Base-by-base conservation (phyloP, 2,888 invertebrate genomes). In the Graphium colonna region DNA sequence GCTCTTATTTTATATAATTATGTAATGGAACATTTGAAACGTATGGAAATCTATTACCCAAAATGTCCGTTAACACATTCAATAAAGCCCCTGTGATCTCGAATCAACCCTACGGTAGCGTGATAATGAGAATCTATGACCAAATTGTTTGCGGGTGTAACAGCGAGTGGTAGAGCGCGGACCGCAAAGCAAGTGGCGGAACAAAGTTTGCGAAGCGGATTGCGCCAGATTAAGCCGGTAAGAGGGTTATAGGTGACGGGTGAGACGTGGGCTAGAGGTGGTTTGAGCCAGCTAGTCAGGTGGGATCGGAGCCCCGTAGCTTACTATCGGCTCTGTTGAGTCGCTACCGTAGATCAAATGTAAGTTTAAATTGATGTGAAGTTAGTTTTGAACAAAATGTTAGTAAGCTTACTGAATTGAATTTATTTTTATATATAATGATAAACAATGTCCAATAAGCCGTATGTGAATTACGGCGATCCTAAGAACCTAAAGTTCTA, bases 151-250 rank as follows among this genome's bases (percentile, higher is more conserved):
- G 68, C 64, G 53, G 64, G 65, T 58, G 65, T 50, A 28, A 62
- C 61, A 67, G 71, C 70, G 63, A 73, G 75, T 70, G 75, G 77
- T 69, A 69, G 70, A 74, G 71, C 73, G 72, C 68, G 70, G 71
- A 73, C 81, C 81, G 73, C 81, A 81, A 77, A 79, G 79, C 79
- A 77, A 77, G 72, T 79, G 76, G 76, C 75, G 73, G 75, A 69
- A 73, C 77, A 79, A 83, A 84, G 74, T 84, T 84, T 78, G 78
- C 72, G 73, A 76, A 76, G 77, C 76, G 78, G 77, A 77, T 80
- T 77, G 77, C 68, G 65, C 71, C 69, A 67, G 72, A 64, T 64
- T 68, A 71, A 57, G 61, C 64, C 67, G 70, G 72, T 69, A 5
- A 21, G 21, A 44, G 38, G 66, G 63, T 40, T 51, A 16, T 10